Percentiles rank a stretch among this genome's conserved stretches.
Conservation (phyloP, 2,888 invertebrate genomes). For the Eulithis testata region DNA sequence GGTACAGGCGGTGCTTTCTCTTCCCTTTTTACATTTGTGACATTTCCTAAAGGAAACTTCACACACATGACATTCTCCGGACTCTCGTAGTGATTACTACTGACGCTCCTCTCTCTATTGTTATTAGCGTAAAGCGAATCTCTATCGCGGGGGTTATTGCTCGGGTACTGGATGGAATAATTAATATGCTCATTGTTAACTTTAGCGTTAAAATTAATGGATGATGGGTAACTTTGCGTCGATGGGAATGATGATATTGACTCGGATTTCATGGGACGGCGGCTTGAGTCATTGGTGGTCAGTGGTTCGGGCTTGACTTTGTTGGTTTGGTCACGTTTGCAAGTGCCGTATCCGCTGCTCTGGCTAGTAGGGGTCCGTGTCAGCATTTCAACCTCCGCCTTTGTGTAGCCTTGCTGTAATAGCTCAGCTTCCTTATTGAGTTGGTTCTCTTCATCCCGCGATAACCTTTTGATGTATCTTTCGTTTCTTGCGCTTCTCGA, state of each 20-base stretch:
- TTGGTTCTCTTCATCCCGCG: conserved; percentile 87
- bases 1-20: conserved; percentile 89
- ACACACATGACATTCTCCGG: conserved; percentile 77
- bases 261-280: conserved; percentile 75
- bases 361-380: conserved; percentile 82
- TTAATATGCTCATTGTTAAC: conserved; percentile 83
- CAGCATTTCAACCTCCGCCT: conserved; percentile 81
- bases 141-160: conserved; percentile 61
- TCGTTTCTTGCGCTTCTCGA: conserved; percentile 91
- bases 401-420: conserved; percentile 79
- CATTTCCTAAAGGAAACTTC: conserved; percentile 81
- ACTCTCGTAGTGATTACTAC: conserved; percentile 68
- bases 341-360: conserved; percentile 79
- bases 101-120: conserved; percentile 68
- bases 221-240: conserved; percentile 81
- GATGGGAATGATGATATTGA: conserved; percentile 82
- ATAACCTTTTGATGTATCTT: conserved; percentile 90
- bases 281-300: conserved; percentile 62
- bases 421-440: conserved; percentile 83
- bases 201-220: conserved; percentile 82
- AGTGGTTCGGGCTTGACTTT: conserved; percentile 70
- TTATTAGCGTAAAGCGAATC: conserved; percentile 72
- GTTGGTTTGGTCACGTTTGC: conserved; percentile 77
- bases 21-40: conserved; percentile 71
- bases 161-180: conserved; percentile 76